phyloP scores from a whole-genome alignment of 1,140 invertebrate genomes.

The Diabrotica virgifera region DNA sequence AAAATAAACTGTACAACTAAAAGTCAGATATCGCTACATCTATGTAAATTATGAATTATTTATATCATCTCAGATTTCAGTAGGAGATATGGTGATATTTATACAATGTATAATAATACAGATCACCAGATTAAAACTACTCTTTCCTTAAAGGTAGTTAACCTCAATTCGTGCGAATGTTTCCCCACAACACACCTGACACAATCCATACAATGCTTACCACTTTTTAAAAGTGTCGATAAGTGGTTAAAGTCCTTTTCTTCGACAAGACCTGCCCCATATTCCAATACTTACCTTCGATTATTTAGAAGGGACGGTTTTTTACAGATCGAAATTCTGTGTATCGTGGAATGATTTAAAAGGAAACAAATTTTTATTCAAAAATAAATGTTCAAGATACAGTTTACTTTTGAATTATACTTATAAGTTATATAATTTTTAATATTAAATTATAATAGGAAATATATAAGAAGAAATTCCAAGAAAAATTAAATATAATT shows the following conservation, averaged over 20 bases:
- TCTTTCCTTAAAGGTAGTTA: conserved; percentile 10
- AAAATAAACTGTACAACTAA: no score
- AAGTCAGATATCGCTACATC: not conserved
- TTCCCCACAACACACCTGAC: conserved; percentile 31
- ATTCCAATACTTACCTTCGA: conserved; percentile 11
- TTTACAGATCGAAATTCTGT: no score
- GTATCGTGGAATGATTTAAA: no score
- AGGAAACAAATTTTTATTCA: not conserved
- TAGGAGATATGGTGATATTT: conserved; percentile 9
- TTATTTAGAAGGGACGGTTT: not conserved
- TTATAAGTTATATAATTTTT: no score
- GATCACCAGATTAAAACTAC: conserved; percentile 21
- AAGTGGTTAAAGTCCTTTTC: conserved; percentile 28
- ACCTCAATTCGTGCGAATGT: conserved; percentile 15
- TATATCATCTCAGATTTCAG: conserved; percentile 12
- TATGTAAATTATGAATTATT: not conserved
- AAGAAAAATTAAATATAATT: no score
- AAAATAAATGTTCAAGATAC: not conserved
- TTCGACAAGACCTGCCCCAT: conserved; percentile 8
- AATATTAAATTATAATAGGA: no score
- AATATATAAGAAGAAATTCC: no score
- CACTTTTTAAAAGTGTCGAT: conserved; percentile 29
- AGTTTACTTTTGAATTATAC: no score
- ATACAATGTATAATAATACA: conserved; percentile 15
- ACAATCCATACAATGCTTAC: conserved; percentile 24